A percentile compares a stretch with the other conserved stretches of the same genome.
Evolutionary conservation across 1,140 invertebrate species (phyloP).

Genomic region (Laupala kohalensis): DNA sequence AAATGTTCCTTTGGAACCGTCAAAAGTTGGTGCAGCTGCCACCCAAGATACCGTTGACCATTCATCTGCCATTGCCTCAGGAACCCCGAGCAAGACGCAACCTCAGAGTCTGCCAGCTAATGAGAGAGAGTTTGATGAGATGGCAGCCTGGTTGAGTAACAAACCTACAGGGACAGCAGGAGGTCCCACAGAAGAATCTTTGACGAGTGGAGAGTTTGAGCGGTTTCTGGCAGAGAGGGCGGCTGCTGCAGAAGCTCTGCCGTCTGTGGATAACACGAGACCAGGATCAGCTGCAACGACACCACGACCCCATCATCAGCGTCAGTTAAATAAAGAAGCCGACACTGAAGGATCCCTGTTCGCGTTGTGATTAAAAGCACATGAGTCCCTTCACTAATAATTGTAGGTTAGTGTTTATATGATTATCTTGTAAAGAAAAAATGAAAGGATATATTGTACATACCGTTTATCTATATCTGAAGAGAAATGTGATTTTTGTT

Average conservation of each 20-base stretch:
- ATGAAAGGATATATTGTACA: too few relatives aligned
- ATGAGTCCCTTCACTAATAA: not conserved
- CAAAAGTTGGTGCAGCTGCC: conserved; percentile 37
- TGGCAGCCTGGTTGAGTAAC: conserved; percentile 77
- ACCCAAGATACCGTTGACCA: conserved; percentile 25
- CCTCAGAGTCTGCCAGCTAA: conserved; percentile 24
- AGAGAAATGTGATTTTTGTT: too few relatives aligned
- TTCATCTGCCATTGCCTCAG: too few relatives aligned
- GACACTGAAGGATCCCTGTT: conserved; percentile 34
- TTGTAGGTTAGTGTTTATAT: not conserved
- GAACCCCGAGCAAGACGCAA: too few relatives aligned
- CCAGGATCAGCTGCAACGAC: not conserved
- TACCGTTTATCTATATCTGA: too few relatives aligned
- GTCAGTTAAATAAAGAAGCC: conserved; percentile 31
- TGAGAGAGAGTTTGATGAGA: conserved; percentile 85
- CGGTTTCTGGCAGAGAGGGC: conserved; percentile 80
- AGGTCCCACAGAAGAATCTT: conserved; percentile 43
- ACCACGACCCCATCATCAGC: conserved; percentile 16
- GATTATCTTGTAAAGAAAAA: not conserved
- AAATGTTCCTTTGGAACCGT: conserved; percentile 51
- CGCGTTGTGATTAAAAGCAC: conserved; percentile 26
- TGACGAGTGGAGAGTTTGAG: conserved; percentile 87
- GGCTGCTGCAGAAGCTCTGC: conserved; percentile 60
- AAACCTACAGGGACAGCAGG: conserved; percentile 30
- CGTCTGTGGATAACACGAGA: conserved; percentile 24